These are phyloP conservation scores for Rattus norvegicus DNA, from an alignment of 2,113 vertebrate genomes.

Conservation along the genomic window DNA sequence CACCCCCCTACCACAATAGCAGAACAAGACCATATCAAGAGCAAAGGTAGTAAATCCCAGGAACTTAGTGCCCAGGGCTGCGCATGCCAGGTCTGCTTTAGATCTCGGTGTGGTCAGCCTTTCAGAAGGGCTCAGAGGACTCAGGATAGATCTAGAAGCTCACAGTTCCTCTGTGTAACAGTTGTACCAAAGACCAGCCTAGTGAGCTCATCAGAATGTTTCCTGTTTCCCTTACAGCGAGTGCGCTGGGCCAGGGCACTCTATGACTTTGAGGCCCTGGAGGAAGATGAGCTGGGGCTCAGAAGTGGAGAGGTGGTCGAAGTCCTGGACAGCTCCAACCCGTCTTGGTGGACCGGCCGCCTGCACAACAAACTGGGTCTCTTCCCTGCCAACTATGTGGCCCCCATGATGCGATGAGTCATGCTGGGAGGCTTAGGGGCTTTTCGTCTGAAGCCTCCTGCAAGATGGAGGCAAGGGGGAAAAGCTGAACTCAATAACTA, in stretches of 20 bases:
- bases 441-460: constrained; percentile 46
- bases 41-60: not conserved
- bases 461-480: not conserved
- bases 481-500: not conserved
- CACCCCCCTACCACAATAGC: not conserved
- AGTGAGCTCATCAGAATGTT: not conserved
- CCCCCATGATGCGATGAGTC: constrained; percentile 83
- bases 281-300: constrained; percentile 94
- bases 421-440: not conserved
- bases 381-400: constrained; percentile 95
- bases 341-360: constrained; percentile 94
- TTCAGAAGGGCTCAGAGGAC: not conserved
- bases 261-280: constrained; percentile 93
- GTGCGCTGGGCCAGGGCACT: constrained; percentile 90
- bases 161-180: no score
- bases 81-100: fast-evolving
- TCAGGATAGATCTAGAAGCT: not conserved
- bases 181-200: fast-evolving
- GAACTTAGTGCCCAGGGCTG: not conserved
- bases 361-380: constrained; percentile 91
- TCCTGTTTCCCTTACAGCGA: constrained; percentile 76
- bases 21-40: not conserved
- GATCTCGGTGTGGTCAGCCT: not conserved
- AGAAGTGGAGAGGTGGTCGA: constrained; percentile 91
- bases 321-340: constrained; percentile 92